These are phyloP conservation scores for Neoaliturus tenellus DNA, from an alignment of 2,888 invertebrate genomes.

Conservation along the genomic window DNA sequence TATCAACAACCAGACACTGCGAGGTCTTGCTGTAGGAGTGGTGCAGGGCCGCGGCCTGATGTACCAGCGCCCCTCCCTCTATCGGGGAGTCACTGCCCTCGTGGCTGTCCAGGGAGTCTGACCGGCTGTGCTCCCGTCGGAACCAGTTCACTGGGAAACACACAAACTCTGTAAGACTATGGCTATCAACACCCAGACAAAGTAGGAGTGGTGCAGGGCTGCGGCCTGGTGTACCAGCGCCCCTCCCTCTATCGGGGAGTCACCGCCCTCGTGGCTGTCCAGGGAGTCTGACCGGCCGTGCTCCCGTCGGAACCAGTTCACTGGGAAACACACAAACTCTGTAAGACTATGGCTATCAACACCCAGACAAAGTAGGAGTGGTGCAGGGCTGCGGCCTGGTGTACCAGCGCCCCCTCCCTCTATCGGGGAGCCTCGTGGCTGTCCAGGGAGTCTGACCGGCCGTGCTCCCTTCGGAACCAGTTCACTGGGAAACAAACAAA, in stretches of 20 bases:
- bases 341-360: too few species aligned
- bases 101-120: conserved; percentile 74
- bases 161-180: too few species aligned
- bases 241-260: too few species aligned
- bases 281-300: conserved; percentile 73
- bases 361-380: too few species aligned
- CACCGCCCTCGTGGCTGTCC: conserved; percentile 76
- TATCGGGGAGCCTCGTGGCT: conserved; percentile 75
- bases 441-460: conserved; percentile 74
- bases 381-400: conserved; percentile 69
- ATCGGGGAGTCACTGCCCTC: conserved; percentile 77
- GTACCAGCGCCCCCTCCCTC: conserved; percentile 74
- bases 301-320: conserved; percentile 78
- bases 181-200: too few species aligned
- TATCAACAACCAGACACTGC: too few species aligned
- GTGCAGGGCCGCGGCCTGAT: conserved; percentile 69
- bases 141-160: conserved; percentile 77
- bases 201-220: conserved; percentile 72
- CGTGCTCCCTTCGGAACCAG: conserved; percentile 77
- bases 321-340: too few species aligned
- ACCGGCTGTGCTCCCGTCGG: conserved; percentile 74
- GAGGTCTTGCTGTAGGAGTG: conserved; percentile 71
- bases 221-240: conserved; percentile 70
- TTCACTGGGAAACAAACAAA: conserved; percentile 72
- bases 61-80: conserved; percentile 73